These are phyloP conservation scores for Sciaenops ocellatus DNA, from an alignment of 2,797 vertebrate genomes.

Conservation along the genomic window DNA sequence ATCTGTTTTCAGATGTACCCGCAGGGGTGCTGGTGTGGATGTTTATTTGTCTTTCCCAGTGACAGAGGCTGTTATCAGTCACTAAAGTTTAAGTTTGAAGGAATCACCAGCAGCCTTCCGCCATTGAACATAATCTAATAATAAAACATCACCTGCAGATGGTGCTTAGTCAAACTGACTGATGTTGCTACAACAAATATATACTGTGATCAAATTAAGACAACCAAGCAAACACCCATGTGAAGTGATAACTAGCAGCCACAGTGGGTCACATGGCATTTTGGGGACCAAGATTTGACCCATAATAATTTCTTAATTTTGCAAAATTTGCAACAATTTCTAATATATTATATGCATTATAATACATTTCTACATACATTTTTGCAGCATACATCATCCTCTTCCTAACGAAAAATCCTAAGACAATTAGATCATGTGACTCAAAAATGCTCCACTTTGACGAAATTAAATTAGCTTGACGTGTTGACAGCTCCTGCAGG, in stretches of 20 bases:
- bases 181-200: constrained; percentile 27
- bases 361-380: neutral
- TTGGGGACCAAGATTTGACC: neutral
- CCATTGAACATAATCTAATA: constrained; percentile 66
- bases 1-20: constrained; percentile 76
- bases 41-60: constrained; percentile 80
- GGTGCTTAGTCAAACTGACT: constrained; percentile 17
- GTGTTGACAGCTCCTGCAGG: constrained; percentile 43
- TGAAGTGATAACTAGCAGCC: constrained; percentile 12
- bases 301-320: neutral
- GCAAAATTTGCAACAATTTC: neutral
- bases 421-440: neutral
- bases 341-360: neutral
- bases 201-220: constrained; percentile 30
- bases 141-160: constrained; percentile 62
- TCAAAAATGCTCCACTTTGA: constrained; percentile 18
- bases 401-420: neutral
- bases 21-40: constrained; percentile 59
- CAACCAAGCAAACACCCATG: constrained; percentile 16
- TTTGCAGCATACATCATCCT: neutral
- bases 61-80: constrained; percentile 76
- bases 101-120: constrained; percentile 54
- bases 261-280: neutral
- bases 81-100: constrained; percentile 43
- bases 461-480: constrained; percentile 26